These are phyloP conservation scores for Hydriomena furcata DNA, from an alignment of 2,888 invertebrate genomes.

Conservation along the genomic window DNA sequence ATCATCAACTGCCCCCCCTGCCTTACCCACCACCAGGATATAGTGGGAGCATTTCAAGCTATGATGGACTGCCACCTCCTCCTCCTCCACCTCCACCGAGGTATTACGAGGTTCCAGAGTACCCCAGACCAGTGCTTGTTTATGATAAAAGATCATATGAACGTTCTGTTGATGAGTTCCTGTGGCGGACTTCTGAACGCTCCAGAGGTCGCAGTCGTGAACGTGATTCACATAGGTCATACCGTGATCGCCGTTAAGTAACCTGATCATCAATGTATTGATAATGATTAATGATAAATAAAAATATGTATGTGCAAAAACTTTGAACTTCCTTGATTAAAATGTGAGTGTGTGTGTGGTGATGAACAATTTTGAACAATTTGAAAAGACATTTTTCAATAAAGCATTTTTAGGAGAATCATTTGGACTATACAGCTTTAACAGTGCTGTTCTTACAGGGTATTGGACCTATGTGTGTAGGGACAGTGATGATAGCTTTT, in stretches of 20 bases:
- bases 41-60: constrained; percentile 75
- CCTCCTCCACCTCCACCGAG: constrained; percentile 87
- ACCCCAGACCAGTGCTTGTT: constrained; percentile 85
- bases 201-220: constrained; percentile 84
- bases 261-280: constrained; percentile 68
- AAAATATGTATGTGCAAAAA: constrained; percentile 77
- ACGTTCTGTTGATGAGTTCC: constrained; percentile 93
- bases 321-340: constrained; percentile 79
- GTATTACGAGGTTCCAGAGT: constrained; percentile 89
- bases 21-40: constrained; percentile 88
- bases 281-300: constrained; percentile 63
- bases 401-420: constrained; percentile 13
- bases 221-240: constrained; percentile 82
- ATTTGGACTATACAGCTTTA: constrained; percentile 19
- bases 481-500: constrained; percentile 7
- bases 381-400: constrained; percentile 24
- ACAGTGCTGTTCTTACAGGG: constrained; percentile 17
- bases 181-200: constrained; percentile 90
- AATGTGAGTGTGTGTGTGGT: constrained; percentile 73
- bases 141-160: constrained; percentile 93
- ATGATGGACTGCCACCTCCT: constrained; percentile 87
- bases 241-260: constrained; percentile 84
- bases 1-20: constrained; percentile 92
- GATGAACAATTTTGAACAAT: constrained; percentile 63
- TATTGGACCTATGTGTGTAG: constrained; percentile 7